Conservation (phyloP, 2,888 invertebrate genomes). For the Reticulitermes lucifugus region DNA sequence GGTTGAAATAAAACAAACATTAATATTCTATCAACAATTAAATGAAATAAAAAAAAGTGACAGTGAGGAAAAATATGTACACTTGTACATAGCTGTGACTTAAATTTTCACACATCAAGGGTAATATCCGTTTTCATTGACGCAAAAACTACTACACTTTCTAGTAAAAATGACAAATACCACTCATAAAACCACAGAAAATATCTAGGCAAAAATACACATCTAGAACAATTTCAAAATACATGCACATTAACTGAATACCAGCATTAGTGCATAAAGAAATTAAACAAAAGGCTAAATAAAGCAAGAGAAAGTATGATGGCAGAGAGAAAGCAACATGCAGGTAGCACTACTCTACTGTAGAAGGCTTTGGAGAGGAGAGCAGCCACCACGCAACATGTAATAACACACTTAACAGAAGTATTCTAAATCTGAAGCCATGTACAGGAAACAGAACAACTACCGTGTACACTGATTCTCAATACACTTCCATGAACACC, state of each 20-base stretch:
- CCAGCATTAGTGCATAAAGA: background rate
- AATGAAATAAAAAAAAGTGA: background rate
- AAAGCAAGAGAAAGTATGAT: background rate
- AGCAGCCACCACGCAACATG: background rate
- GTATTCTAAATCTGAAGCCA: background rate
- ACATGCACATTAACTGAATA: background rate
- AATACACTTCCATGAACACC: too few species aligned
- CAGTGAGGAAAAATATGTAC: background rate
- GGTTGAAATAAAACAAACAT: slow-evolving; percentile 3
- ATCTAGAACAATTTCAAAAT: background rate
- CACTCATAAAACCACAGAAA: background rate
- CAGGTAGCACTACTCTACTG: slow-evolving; percentile 8
- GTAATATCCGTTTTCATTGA: slow-evolving; percentile 50
- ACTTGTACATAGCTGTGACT: background rate
- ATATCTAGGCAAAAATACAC: background rate
- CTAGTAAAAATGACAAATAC: background rate
- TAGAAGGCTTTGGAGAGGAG: background rate
- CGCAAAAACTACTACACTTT: slow-evolving; percentile 31
- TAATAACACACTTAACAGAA: background rate
- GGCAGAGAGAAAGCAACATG: background rate
- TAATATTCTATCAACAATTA: background rate
- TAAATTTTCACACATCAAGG: slow-evolving; percentile 14
- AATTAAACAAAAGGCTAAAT: background rate
- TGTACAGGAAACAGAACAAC: too few species aligned
- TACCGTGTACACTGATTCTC: too few species aligned